Conservation (phyloP, 2,113 vertebrate species). For the Brachirus orientalis region DNA sequence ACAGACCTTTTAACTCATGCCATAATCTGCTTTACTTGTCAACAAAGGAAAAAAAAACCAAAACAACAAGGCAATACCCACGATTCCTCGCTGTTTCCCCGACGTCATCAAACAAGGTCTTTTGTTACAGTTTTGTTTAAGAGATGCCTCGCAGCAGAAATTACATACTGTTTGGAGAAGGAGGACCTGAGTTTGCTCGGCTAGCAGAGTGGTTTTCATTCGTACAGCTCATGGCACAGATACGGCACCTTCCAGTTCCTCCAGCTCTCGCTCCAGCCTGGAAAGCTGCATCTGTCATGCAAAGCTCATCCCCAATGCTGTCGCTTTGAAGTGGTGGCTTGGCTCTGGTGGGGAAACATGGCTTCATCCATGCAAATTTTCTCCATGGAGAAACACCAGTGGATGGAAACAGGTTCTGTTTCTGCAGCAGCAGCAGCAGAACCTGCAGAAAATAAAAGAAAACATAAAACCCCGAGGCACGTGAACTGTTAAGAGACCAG, state of each 20-base stretch:
- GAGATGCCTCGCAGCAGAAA: no score
- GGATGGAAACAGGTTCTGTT: constrained; percentile 18
- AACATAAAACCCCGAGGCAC: constrained; percentile 47
- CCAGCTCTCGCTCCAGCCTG: constrained; percentile 50
- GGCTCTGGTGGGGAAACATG: constrained; percentile 59
- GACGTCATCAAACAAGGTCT: no score
- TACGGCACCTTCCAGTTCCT: constrained; percentile 23
- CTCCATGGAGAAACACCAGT: constrained; percentile 11
- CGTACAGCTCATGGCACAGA: constrained; percentile 17
- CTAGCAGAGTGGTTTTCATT: constrained; percentile 16
- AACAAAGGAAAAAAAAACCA: no score
- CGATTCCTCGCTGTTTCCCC: no score
- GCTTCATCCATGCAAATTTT: constrained; percentile 59
- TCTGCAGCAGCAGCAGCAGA: no score
- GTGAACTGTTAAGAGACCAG: constrained; percentile 63
- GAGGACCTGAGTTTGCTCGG: background rate
- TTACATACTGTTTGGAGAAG: constrained; percentile 3
- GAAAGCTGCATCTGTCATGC: constrained; percentile 78
- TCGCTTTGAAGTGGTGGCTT: constrained; percentile 77
- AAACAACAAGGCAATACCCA: no score
- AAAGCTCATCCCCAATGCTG: constrained; percentile 63
- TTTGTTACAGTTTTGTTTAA: no score
- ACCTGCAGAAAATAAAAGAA: no score
- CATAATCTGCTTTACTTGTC: no score
- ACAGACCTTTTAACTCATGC: no score